Base-by-base conservation (phyloP, 2,888 invertebrate genomes). In the Drosophila falleni region DNA sequence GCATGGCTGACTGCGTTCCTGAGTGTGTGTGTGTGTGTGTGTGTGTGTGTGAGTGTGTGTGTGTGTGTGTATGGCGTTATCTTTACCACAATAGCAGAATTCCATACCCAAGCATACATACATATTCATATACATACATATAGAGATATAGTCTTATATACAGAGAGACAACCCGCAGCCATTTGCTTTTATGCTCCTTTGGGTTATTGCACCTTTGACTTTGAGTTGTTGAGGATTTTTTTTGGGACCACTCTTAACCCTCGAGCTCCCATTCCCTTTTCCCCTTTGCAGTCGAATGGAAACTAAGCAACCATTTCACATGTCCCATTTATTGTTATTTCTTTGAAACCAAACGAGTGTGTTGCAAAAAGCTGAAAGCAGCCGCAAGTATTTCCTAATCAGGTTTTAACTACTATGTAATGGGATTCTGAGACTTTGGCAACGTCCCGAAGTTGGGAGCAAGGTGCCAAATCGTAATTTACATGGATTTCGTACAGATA, bases 381-480 rank as follows among this genome's bases (percentile, higher is more conserved):
- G 77, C 87, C 81, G 82, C 84, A 83, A 84, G 87, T 82, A 89
- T 87, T 87, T 87, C 82, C 89, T 89, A 89, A 87, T 87, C 86
- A 87, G 85, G 75, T 88, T 88, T 86, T 88, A 86, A 86, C 86
- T 86, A 88, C 86, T 83, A 78, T 77, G 78, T 77, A 82, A 88
- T 86, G 81, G 81, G 88, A 86, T 82, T 87, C 77, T 66, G 74
- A 76, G 78, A 61, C 78, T 67, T 73, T 74, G 60, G 37, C 61
- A 59, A 55, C 70, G 31, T 47, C 33, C 42, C 55, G 19, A 44
- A 13, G 42, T 23, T 13, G 42, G 42, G 6, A 44, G 88, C 81
- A 91, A 91, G 91, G 91, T 91, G 91, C 87, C 90, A 91, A 91
- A 91, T 91, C 91, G 92, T 92, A 92, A 92, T 92, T 92, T 92